Evolutionary conservation across 2,797 vertebrate species (phyloP).

Genomic region (Rhinogobio ventralis): DNA sequence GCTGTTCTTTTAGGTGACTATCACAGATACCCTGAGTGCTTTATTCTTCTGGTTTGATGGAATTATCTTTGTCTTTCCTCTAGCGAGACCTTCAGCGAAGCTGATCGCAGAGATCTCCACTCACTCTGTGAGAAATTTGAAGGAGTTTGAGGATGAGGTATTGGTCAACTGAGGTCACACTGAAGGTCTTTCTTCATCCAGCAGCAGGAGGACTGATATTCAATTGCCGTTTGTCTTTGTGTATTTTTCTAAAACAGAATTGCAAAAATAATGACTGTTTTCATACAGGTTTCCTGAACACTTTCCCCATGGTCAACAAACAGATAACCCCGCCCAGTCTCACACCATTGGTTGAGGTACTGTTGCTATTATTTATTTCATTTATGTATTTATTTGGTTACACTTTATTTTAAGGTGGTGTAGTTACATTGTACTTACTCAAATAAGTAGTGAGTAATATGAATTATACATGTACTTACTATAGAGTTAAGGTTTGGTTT

Average conservation of each 20-base stretch:
- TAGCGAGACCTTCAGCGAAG: slow-evolving; percentile 10
- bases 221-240: not conserved
- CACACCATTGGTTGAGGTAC: not conserved
- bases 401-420: not conserved
- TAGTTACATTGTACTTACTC: not conserved
- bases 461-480: too few species aligned
- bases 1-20: not conserved
- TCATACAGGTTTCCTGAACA: not conserved
- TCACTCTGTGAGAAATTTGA: not conserved
- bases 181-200: not conserved
- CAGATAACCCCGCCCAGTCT: not conserved
- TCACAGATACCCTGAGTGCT: not conserved
- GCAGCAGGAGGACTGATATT: not conserved
- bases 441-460: not conserved
- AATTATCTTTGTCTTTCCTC: slow-evolving; percentile 9
- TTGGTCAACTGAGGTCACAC: not conserved
- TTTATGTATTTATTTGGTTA: not conserved
- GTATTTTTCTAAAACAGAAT: not conserved
- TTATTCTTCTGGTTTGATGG: not conserved
- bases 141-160: not conserved
- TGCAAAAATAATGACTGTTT: not conserved
- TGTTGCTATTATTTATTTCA: not conserved
- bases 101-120: not conserved
- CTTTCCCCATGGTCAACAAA: not conserved
- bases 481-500: too few species aligned